phyloP scores from a whole-genome alignment of 2,797 vertebrate species.

The Synanceia verrucosa region DNA sequence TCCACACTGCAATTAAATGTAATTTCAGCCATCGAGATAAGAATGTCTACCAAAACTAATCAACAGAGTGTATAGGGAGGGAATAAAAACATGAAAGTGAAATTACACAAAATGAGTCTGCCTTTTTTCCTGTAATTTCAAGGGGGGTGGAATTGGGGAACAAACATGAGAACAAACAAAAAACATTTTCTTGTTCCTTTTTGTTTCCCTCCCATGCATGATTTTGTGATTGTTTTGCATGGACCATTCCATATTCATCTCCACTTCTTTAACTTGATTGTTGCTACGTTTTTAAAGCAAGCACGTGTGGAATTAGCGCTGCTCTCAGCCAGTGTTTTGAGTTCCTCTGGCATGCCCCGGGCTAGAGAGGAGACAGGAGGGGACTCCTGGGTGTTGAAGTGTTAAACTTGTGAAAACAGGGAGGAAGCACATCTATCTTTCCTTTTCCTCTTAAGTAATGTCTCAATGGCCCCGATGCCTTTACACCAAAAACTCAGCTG shows the following conservation, averaged over 20 bases:
- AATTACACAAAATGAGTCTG: conserved; percentile 75
- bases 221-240: conserved; percentile 32
- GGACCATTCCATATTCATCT: conserved; percentile 48
- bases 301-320: conserved; percentile 63
- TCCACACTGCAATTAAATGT: conserved; percentile 74
- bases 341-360: conserved; percentile 73
- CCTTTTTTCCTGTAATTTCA: conserved; percentile 69
- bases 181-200: conserved; percentile 32
- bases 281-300: conserved; percentile 27
- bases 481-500: conserved; percentile 56
- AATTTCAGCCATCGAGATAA: conserved; percentile 78
- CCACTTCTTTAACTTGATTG: conserved; percentile 43
- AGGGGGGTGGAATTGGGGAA: conserved; percentile 55
- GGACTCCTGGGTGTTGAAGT: conserved; percentile 70
- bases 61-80: conserved; percentile 57
- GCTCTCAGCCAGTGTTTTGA: conserved; percentile 60
- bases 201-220: conserved; percentile 27
- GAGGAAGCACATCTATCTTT: conserved; percentile 72
- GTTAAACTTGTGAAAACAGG: conserved; percentile 74
- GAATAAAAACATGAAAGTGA: conserved; percentile 76
- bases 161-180: conserved; percentile 35
- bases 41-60: conserved; percentile 74
- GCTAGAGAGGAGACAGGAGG: conserved; percentile 67
- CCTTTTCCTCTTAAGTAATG: conserved; percentile 58
- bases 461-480: conserved; percentile 65